Base-by-base conservation (phyloP, 2,797 vertebrate genomes). In the Chelon labrosus region DNA sequence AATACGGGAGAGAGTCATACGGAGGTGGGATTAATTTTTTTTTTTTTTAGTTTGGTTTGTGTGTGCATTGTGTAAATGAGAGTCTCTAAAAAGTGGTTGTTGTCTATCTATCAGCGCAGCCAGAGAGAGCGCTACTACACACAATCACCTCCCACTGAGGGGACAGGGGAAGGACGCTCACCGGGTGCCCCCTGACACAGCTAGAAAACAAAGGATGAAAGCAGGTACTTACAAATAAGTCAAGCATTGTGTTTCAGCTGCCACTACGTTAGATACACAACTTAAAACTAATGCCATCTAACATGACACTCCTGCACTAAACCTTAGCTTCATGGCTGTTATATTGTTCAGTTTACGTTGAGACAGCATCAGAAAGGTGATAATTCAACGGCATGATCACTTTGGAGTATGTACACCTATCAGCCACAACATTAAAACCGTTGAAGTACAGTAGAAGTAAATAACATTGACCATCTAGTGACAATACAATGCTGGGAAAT, bases 1-100 rank as follows among this genome's bases (percentile, higher is more conserved):
- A 41, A 94, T 95, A 78, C 79, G 92, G 44, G 92, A 94, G 71
- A 87, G 93, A 88, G 91, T 92, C 47, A 85, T 93, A 41, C 79
- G 85, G 55, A 95, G 94, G 94, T 93, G 85, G 58, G 84, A 49
- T 25, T 17, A 50, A 42, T 70, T 52, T 31, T 38, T 17, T 37
- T 9, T 10, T 38, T 35, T 12, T 22, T 22, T n/a, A 25, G 9
- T 66, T 35, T 27, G 70, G 3, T 38, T 50, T 66, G 10, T 35
- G 17, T 41, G 35, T 37, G 13, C 7, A 37, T 14, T 14, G 14
- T 8, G 0, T n/a, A 11, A 25, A 50, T 66, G n/a, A 49, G 50
- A 19, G 13, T 37, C 3, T 53, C 27, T 27, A 56, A 50, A 66
- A 69, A 77, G 12, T 20, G 27, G 22, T 70, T 70, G 13, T 58